These are phyloP conservation scores for Eupleurogrammus muticus DNA, from an alignment of 2,797 vertebrate species.

Conservation along the genomic window DNA sequence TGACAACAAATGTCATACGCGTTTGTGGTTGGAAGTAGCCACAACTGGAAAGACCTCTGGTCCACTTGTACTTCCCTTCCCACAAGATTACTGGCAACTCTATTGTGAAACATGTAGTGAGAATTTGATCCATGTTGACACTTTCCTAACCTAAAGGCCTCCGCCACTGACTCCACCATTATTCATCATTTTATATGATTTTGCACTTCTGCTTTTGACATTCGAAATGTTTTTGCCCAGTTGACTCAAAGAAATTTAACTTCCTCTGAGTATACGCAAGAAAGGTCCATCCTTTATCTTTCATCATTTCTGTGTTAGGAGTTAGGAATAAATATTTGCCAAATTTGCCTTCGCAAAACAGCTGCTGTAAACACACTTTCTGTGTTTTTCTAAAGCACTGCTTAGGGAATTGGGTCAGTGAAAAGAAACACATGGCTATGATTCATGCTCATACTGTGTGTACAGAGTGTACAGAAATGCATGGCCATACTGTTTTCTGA, in stretches of 20 bases:
- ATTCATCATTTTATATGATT: neutral
- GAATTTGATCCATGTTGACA: conserved; percentile 17
- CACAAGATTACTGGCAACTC: conserved; percentile 34
- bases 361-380: conserved; percentile 3
- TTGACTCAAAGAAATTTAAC: neutral
- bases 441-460: neutral
- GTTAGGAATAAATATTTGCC: neutral
- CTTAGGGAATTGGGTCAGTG: neutral
- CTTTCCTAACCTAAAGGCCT: neutral
- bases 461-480: neutral
- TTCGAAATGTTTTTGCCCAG: neutral
- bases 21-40: neutral
- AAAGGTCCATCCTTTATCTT: neutral
- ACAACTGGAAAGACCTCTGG: conserved; percentile 20
- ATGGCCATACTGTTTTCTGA: neutral
- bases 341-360: neutral
- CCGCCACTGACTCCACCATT: neutral
- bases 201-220: neutral
- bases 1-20: neutral
- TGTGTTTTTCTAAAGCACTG: neutral
- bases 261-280: neutral
- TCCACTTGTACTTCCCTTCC: conserved; percentile 45
- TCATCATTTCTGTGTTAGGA: neutral
- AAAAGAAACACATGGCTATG: neutral
- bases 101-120: conserved; percentile 48